Percentiles rank a stretch among this genome's conserved stretches.
Evolutionary conservation across 2,797 vertebrate genomes (phyloP).

Genomic region (Squalus acanthias): DNA sequence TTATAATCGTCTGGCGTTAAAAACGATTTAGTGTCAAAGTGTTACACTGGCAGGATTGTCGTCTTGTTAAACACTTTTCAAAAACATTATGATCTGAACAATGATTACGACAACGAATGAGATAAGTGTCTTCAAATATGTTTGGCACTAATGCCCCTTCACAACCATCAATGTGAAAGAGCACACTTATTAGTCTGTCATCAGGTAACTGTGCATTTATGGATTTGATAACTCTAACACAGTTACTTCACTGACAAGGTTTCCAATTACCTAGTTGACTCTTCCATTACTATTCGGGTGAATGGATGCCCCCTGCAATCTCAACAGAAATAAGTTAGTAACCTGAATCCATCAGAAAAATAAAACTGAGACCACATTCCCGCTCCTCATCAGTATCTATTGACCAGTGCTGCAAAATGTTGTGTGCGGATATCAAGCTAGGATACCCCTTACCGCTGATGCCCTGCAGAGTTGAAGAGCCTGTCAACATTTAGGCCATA

Average conservation of each 20-base stretch:
- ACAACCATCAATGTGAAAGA: background rate
- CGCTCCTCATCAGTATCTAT: background rate
- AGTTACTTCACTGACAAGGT: background rate
- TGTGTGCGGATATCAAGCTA: background rate
- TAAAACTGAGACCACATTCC: background rate
- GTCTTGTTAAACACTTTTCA: background rate
- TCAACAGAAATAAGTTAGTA: background rate
- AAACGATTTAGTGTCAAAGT: background rate
- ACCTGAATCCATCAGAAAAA: background rate
- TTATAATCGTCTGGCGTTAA: background rate
- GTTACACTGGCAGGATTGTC: background rate
- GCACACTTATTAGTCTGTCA: background rate
- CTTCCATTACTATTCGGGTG: background rate
- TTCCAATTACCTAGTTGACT: background rate
- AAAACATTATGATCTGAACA: background rate
- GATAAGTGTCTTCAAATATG: background rate
- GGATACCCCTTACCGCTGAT: background rate
- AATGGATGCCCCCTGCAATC: background rate
- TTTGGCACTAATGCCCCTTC: slow-evolving; percentile 1
- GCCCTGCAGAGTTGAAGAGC: background rate
- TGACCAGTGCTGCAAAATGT: background rate
- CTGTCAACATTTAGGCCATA: background rate
- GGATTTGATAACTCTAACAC: background rate
- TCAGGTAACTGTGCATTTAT: background rate
- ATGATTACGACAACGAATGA: background rate